Percentiles rank a stretch among this genome's conserved stretches.
phyloP scores from a whole-genome alignment of 2,888 invertebrate species.

The Julus scanicus region DNA sequence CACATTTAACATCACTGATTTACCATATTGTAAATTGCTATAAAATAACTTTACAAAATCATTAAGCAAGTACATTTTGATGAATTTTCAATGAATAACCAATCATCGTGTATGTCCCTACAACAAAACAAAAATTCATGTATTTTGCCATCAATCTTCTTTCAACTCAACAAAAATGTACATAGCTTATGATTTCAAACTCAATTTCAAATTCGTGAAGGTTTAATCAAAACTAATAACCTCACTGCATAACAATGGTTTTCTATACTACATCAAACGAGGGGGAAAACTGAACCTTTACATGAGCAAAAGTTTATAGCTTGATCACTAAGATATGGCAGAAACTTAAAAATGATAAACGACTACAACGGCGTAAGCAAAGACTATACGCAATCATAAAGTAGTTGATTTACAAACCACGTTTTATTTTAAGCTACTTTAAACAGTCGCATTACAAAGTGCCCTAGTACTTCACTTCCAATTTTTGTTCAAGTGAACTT shows the following conservation, averaged over 20 bases:
- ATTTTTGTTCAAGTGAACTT: background rate
- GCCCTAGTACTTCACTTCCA: conserved; percentile 15
- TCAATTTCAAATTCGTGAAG: background rate
- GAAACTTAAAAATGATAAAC: conserved; percentile 16
- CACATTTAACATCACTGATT: no score
- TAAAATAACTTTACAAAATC: no score
- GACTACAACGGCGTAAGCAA: conserved; percentile 21
- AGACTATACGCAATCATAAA: conserved; percentile 10
- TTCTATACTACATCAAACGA: background rate
- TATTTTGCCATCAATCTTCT: background rate
- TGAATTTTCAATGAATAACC: no score
- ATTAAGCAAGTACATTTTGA: no score
- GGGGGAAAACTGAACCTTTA: background rate
- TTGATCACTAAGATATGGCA: background rate
- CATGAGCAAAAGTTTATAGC: background rate
- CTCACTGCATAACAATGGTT: background rate
- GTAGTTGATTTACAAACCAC: conserved; percentile 37
- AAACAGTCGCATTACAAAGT: background rate
- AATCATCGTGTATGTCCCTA: no score
- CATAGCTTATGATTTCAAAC: background rate
- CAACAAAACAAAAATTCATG: no score
- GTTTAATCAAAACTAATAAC: background rate
- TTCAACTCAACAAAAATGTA: background rate
- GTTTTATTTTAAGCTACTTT: conserved; percentile 13
- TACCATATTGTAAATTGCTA: no score